Conservation (phyloP, 2,888 invertebrate species). For the Acanthosepion lycidas region DNA sequence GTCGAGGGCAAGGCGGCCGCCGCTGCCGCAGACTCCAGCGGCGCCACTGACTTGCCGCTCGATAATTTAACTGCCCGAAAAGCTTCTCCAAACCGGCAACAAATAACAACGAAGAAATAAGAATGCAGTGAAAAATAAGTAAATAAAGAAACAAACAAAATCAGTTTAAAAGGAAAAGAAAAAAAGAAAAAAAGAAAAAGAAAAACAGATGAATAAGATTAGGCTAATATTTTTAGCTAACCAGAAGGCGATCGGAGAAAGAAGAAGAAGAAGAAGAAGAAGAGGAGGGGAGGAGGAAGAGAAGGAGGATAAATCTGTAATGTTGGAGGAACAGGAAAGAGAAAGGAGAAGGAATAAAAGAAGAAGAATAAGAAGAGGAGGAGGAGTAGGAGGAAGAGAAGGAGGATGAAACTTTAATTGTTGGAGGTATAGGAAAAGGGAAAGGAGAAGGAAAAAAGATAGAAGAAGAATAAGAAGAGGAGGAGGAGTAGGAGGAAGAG, state of each 20-base stretch:
- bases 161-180: neutral
- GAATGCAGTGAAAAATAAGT: neutral
- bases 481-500: neutral
- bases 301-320: neutral
- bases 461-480: neutral
- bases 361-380: neutral
- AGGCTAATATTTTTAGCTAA: neutral
- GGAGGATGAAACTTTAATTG: neutral
- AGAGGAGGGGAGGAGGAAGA: neutral
- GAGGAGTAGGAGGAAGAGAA: neutral
- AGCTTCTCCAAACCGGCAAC: neutral
- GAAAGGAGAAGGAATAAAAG: neutral
- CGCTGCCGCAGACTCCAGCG: neutral
- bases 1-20: neutral
- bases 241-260: neutral
- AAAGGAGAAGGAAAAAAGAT: neutral
- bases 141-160: neutral
- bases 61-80: neutral
- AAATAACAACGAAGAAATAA: neutral
- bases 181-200: neutral
- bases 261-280: neutral
- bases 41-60: neutral
- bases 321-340: neutral
- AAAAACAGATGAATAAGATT: neutral
- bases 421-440: neutral